Evolutionary conservation across 2,113 vertebrate species (phyloP), one percentile per base, ranked within the genome.

Genomic region (Thymallus thymallus): DNA sequence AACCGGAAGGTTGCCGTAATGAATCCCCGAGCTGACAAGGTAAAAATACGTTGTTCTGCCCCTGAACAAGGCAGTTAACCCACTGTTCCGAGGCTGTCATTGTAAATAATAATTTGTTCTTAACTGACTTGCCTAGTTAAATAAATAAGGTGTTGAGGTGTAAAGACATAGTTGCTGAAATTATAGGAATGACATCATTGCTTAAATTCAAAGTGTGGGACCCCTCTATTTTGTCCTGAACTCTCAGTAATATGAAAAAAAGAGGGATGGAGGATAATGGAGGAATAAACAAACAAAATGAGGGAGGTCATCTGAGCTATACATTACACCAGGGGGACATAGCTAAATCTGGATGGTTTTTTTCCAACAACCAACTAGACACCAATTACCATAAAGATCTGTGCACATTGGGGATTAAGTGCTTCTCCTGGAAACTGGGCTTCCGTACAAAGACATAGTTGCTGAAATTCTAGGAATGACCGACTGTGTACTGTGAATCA

Each of bases 381-480:
- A 69, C 65, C 5, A 9, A 20, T 55, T 60, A 67, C 74, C 73
- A 83, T 76, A 72, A 83, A 81, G 46, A 55, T 32, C 16, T 20
- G 41, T 29, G 48, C 68, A 32, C 5, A 45, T 46, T 72, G 20
- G 14, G 24, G 3, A 58, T 30, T 56, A 55, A 14, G 4, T 1
- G 30, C 24, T n/a, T 68, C n/a, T 13, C 35, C 26, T 30, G 62
- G 61, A 70, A 67, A 45, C 68, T 56, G 68, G 46, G 12, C 29
- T 72, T 71, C 75, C 82, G 56, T 66, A 84, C 72, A 81, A 80
- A 74, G 62, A 66, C 18, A 83, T 74, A 68, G 67, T 71, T 71
- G 73, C 75, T 70, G 67, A 81, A 83, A 76, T 90, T 88, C 85
- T 84, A 80, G 75, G 85, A 90, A 87, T 74, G 9, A 66, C 35